phyloP scores from a whole-genome alignment of 2,113 vertebrate genomes.

The Epinephelus fuscoguttatus region DNA sequence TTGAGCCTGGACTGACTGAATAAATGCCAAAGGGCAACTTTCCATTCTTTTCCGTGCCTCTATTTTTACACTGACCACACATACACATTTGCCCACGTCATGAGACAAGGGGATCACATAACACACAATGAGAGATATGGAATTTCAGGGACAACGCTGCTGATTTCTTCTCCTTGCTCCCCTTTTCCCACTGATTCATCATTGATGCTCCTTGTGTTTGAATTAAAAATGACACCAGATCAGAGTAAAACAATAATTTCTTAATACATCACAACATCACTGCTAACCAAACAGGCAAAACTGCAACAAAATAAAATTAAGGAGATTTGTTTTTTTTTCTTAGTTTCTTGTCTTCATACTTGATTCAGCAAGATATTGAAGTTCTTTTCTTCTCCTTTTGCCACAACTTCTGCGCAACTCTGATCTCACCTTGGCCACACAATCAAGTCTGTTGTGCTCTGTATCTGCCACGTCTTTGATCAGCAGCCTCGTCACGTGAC shows the following conservation, averaged over 20 bases:
- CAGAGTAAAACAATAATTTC: slow-evolving; percentile 50
- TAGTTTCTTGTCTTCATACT: slow-evolving; percentile 41
- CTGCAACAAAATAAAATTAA: slow-evolving; percentile 29
- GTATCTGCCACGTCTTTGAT: slow-evolving; percentile 26
- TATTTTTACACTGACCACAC: slow-evolving; percentile 16
- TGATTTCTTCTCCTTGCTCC: slow-evolving; percentile 3
- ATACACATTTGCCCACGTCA: slow-evolving; percentile 3
- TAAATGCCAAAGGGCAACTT: slow-evolving; percentile 8
- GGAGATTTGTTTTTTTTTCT: slow-evolving; percentile 15
- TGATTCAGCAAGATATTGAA: background rate
- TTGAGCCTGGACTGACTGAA: slow-evolving; percentile 19
- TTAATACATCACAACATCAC: slow-evolving; percentile 50
- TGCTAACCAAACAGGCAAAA: slow-evolving; percentile 58
- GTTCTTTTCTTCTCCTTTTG: slow-evolving; percentile 15
- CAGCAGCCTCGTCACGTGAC: slow-evolving; percentile 33
- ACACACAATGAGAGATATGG: background rate
- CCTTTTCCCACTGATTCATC: background rate
- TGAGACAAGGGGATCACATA: slow-evolving; percentile 36
- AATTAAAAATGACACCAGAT: slow-evolving; percentile 41
- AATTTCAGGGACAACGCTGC: background rate
- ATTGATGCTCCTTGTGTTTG: slow-evolving; percentile 26
- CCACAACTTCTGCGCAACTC: background rate
- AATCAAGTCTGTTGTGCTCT: slow-evolving; percentile 38
- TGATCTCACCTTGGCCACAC: slow-evolving; percentile 6
- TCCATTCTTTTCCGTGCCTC: slow-evolving; percentile 27